phyloP scores from a whole-genome alignment of 2,797 vertebrate species.

The Pantherophis alleghaniensis region DNA sequence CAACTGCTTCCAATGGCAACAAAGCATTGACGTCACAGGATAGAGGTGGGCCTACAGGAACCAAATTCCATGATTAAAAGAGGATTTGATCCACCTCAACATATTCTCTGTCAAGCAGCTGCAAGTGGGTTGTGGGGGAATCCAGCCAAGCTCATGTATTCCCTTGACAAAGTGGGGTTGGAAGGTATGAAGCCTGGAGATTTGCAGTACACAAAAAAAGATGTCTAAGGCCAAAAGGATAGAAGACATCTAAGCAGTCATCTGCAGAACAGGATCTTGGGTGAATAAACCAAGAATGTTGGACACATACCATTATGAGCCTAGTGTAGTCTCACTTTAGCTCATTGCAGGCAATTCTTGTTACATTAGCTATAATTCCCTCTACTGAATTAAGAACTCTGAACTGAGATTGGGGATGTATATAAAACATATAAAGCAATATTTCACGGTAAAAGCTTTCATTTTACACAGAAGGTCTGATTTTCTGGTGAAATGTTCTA shows the following conservation, averaged over 20 bases:
- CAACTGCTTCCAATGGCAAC: neutral
- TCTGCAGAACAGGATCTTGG: neutral
- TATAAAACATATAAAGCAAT: neutral
- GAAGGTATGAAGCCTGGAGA: neutral
- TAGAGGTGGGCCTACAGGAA: slow-evolving; percentile 16
- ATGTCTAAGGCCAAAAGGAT: neutral
- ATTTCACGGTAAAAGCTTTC: neutral
- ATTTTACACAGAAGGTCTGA: neutral
- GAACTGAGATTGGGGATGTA: too few species aligned
- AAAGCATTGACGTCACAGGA: neutral
- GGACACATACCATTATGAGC: neutral
- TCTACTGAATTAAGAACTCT: neutral
- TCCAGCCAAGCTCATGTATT: neutral
- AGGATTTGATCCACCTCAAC: neutral
- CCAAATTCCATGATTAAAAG: neutral
- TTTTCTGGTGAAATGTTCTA: neutral
- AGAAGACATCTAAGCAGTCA: neutral
- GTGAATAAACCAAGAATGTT: neutral
- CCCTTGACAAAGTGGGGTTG: neutral
- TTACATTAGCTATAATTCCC: neutral
- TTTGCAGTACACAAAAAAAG: neutral
- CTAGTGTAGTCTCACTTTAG: neutral
- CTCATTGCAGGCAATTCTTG: neutral
- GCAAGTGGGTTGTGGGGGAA: slow-evolving; percentile 1
- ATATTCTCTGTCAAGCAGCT: neutral